Base-by-base conservation (phyloP, 2,113 vertebrate species). In the Stegostoma tigrinum region DNA sequence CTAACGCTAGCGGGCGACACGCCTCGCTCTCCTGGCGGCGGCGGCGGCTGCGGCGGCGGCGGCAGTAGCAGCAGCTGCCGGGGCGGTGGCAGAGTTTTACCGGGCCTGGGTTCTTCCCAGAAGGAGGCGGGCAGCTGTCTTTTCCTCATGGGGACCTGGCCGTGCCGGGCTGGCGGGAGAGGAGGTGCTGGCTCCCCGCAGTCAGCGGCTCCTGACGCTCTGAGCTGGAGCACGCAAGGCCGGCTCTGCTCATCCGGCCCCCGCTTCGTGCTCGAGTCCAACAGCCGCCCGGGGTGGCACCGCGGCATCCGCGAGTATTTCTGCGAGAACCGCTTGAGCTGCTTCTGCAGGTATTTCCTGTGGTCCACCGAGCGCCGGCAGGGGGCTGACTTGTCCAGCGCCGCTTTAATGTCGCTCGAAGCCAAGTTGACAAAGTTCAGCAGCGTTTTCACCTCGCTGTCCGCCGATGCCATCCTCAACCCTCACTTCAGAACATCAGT, bases 361-460 rank as follows among this genome's bases (percentile, higher is more conserved):
- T 99, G 99, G 96, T 99, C 99, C 96, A 99, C 99, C 0, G 99
- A 99, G 96, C 99, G 98, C 96, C 99, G 98, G 97, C 99, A 99
- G 12, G 99, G 99, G 5, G 99, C 99, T 0, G 99, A 99, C 97
- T 99, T 99, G 96, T 99, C 99, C 97, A 99, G 96, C 87, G 99
- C 99, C 0, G 99, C 99, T 97, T 99, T 99, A 97, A 99, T 99
- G 97, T 99, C 99, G 0, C 99, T 99, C 94, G 99, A 99, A 7
- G 99, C 99, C 97, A 99, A 96, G 97, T 99, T 99, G 34, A 99
- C 99, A 4, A 99, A 99, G 97, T 99, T 99, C 95, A 99, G 97
- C 21, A 99, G 97, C 2, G 99, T 99, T 97, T 99, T 99, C 87
- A 99, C 99, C 85, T 99, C 99, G 21, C 98, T 99, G 98, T 99